Percentiles rank a stretch among this genome's conserved stretches.
phyloP scores from a whole-genome alignment of 2,113 vertebrate species.

The Psilopsiagon aurifrons region DNA sequence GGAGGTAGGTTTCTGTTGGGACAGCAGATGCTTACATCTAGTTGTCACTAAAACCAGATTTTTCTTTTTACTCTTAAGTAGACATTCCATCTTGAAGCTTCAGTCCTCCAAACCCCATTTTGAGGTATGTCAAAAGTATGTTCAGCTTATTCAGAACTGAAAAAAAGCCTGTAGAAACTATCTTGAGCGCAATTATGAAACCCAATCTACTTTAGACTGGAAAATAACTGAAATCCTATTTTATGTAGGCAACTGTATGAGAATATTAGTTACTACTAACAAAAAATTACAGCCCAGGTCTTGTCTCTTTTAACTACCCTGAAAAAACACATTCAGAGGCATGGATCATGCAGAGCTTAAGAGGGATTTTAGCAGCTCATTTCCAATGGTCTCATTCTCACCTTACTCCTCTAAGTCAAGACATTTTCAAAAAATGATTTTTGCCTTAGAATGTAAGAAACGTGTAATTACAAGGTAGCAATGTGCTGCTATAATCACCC shows the following conservation, averaged over 20 bases:
- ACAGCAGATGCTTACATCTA: not conserved
- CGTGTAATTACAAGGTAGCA: not conserved
- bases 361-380: not conserved
- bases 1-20: not conserved
- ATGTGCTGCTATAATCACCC: not conserved
- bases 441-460: not conserved
- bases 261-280: not conserved
- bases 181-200: not conserved
- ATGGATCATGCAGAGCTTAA: not conserved
- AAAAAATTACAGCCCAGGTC: not conserved
- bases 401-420: not conserved
- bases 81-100: not conserved
- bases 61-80: not conserved
- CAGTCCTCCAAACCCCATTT: not conserved
- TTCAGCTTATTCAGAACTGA: not conserved
- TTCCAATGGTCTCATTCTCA: not conserved
- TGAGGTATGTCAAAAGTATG: not conserved
- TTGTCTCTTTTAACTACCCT: not conserved
- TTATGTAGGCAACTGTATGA: not conserved
- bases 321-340: not conserved
- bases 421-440: not conserved
- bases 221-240: not conserved
- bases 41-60: not conserved
- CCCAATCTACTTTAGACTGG: not conserved
- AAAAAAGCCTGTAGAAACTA: not conserved